Evolutionary conservation across 2,113 vertebrate species (phyloP).

Genomic region (Maccullochella peelii): DNA sequence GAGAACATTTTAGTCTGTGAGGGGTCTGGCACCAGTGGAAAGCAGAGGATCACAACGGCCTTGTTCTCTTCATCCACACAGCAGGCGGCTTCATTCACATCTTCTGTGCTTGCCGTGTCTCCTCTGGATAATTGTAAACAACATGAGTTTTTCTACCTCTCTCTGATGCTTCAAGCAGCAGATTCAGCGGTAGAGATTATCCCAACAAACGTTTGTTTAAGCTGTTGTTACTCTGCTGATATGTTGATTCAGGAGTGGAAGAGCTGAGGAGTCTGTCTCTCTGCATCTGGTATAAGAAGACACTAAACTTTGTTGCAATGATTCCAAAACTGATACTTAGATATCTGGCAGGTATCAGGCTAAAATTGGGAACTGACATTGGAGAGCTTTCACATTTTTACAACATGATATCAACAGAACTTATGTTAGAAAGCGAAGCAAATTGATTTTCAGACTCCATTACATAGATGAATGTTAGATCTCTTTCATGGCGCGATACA

Average conservation of each 20-base stretch:
- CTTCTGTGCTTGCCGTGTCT: not conserved
- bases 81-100: constrained; percentile 6
- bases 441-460: constrained; percentile 28
- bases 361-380: not conserved
- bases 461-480: not conserved
- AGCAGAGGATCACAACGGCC: constrained; percentile 35
- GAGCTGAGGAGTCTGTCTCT: not conserved
- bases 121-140: constrained; percentile 46
- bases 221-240: not conserved
- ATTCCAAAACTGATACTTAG: not conserved
- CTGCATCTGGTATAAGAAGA: not conserved
- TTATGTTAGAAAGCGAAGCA: constrained; percentile 1
- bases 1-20: constrained; percentile 57
- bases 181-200: constrained; percentile 39
- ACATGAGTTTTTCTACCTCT: constrained; percentile 28
- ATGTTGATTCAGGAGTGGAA: constrained; percentile 1
- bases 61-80: constrained; percentile 1
- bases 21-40: constrained; percentile 19
- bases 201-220: constrained; percentile 9
- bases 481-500: constrained; percentile 1
- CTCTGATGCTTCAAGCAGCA: constrained; percentile 8
- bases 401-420: not conserved
- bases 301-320: not conserved
- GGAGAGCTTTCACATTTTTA: constrained; percentile 6
- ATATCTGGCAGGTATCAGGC: not conserved